These are phyloP conservation scores for Vimba vimba DNA, from an alignment of 2,113 vertebrate species.

Conservation along the genomic window DNA sequence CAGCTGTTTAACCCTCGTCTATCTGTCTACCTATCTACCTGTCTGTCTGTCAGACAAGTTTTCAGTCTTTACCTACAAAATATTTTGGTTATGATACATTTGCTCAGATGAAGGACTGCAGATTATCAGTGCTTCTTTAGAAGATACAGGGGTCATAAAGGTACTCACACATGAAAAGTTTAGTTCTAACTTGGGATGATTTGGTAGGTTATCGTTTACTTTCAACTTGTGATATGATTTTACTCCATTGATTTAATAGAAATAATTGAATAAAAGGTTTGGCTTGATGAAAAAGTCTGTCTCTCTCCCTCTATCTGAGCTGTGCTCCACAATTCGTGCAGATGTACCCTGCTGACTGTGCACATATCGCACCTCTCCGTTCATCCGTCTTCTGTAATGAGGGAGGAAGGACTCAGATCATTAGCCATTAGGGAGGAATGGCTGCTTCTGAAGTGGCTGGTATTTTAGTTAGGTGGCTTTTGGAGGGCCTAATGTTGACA, in stretches of 20 bases:
- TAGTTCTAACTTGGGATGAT: background rate
- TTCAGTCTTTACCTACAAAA: background rate
- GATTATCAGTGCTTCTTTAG: constrained; percentile 10
- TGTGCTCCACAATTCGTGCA: constrained; percentile 40
- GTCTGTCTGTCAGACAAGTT: no score
- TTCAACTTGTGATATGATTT: constrained; percentile 3
- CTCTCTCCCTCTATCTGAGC: constrained; percentile 12
- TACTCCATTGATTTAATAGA: constrained; percentile 29
- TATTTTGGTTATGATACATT: background rate
- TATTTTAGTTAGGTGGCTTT: constrained; percentile 53
- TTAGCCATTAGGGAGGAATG: constrained; percentile 57
- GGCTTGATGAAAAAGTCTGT: background rate
- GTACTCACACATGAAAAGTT: constrained; percentile 3
- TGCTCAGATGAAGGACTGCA: background rate
- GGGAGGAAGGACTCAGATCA: constrained; percentile 57
- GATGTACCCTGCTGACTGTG: constrained; percentile 53
- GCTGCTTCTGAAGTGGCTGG: constrained; percentile 41
- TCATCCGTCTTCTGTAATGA: constrained; percentile 56
- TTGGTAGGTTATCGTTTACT: constrained; percentile 14
- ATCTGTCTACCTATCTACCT: background rate
- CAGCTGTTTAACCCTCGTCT: background rate
- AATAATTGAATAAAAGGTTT: constrained; percentile 15
- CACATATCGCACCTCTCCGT: constrained; percentile 50
- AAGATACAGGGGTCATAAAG: background rate
- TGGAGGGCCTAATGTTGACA: constrained; percentile 45